Conservation (phyloP, 30 jellyfish, hydroid and myxozoan species). For the Chrysaora quinquecirrha region DNA sequence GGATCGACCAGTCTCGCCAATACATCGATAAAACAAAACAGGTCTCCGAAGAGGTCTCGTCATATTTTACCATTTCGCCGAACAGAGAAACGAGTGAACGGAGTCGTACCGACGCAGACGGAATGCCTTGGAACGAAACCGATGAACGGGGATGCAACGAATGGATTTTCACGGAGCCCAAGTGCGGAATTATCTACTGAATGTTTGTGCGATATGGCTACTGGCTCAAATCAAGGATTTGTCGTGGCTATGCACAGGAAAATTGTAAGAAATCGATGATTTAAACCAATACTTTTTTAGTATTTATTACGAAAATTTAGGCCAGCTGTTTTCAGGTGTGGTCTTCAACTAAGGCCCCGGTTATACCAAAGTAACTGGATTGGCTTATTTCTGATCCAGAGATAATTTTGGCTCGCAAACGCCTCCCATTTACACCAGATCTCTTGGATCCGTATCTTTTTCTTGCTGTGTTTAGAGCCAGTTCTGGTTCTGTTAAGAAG, state of each 20-base stretch:
- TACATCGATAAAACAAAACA: slow-evolving; percentile 12
- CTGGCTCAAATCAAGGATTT: slow-evolving; percentile 20
- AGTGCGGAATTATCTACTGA: slow-evolving; percentile 48
- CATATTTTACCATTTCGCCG: slow-evolving; percentile 35
- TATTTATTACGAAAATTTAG: no score
- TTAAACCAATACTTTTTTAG: no score
- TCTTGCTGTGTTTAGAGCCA: no score
- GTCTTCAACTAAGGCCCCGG: no score
- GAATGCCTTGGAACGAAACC: neutral
- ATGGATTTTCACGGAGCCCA: neutral
- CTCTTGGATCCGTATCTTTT: no score
- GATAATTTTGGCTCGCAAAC: no score
- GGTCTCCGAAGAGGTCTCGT: slow-evolving; percentile 30
- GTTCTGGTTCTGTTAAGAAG: no score
- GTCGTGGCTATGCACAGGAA: slow-evolving; percentile 86
- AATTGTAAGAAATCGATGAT: slow-evolving; percentile 75
- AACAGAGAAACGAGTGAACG: slow-evolving; percentile 42
- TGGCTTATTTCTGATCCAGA: no score
- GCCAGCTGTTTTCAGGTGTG: no score
- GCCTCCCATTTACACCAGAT: no score
- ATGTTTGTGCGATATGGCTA: slow-evolving; percentile 21
- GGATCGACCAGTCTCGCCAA: slow-evolving; percentile 27
- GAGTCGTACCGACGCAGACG: slow-evolving; percentile 53
- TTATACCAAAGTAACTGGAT: no score
- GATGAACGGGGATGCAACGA: neutral